These are phyloP conservation scores for Setophaga petechia DNA, from an alignment of 2,113 vertebrate genomes.

Conservation along the genomic window DNA sequence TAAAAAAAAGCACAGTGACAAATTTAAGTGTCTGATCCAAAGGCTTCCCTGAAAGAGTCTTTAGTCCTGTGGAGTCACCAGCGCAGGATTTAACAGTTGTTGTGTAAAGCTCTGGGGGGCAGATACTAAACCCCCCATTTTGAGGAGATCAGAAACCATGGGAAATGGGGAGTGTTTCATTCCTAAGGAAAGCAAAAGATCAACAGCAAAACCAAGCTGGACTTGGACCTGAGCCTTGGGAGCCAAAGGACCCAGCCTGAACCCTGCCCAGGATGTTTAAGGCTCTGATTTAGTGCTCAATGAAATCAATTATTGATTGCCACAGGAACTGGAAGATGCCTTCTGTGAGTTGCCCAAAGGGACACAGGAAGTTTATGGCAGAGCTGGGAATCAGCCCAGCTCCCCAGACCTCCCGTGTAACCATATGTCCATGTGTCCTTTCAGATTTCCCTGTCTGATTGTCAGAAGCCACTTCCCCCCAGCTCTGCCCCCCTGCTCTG, in stretches of 20 bases:
- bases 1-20: background rate
- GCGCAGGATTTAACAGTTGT: background rate
- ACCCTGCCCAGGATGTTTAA: background rate
- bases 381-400: background rate
- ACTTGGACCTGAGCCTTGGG: background rate
- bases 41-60: background rate
- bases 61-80: background rate
- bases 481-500: conserved; percentile 8
- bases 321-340: background rate
- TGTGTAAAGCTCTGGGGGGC: background rate
- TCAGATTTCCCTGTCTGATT: background rate
- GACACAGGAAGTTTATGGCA: background rate
- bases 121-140: background rate
- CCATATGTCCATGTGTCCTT: conserved; percentile 33
- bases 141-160: background rate
- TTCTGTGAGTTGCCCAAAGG: background rate
- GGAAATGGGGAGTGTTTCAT: background rate
- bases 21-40: background rate
- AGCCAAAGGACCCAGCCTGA: background rate
- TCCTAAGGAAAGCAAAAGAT: background rate
- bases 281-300: background rate
- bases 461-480: background rate
- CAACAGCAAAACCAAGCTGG: background rate
- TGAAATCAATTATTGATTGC: conserved; percentile 35
- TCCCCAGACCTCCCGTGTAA: background rate